A percentile compares a stretch with the other conserved stretches of the same genome.
Evolutionary conservation across 1,140 invertebrate genomes (phyloP).

Genomic region (Drosophila seguyi): DNA sequence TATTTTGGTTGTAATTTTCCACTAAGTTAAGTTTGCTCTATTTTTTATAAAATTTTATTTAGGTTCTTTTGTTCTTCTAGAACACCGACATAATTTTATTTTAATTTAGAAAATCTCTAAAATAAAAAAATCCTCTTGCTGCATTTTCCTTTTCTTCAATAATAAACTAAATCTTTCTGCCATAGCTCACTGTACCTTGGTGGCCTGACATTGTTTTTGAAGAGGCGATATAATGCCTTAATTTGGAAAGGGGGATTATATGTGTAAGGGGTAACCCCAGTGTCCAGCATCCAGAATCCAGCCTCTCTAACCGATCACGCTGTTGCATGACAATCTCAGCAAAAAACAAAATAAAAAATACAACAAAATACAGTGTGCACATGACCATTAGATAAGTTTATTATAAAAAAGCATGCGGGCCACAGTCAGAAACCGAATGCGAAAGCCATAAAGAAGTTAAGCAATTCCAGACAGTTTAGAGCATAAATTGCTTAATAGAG

Average conservation of each 20-base stretch:
- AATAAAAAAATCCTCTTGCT: no score
- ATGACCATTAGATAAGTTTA: constrained; percentile 79
- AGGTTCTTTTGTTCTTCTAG: no score
- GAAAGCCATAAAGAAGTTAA: constrained; percentile 72
- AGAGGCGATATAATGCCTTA: constrained; percentile 8
- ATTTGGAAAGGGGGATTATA: constrained; percentile 12
- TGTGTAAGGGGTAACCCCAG: constrained; percentile 12
- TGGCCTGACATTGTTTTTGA: constrained; percentile 55
- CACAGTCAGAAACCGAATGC: constrained; percentile 24
- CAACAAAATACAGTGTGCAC: constrained; percentile 33
- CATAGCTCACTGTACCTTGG: background rate
- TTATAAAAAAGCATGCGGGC: constrained; percentile 68
- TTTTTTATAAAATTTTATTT: no score
- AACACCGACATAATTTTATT: no score
- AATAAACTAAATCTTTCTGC: no score
- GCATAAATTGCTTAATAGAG: constrained; percentile 79
- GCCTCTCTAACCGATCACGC: constrained; percentile 26
- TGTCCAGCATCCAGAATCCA: background rate
- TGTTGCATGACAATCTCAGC: constrained; percentile 37
- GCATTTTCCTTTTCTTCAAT: no score
- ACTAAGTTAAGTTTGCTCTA: no score
- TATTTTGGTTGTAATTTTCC: no score
- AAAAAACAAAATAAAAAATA: constrained; percentile 14
- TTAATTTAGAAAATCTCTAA: no score
- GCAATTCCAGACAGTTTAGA: constrained; percentile 70